phyloP scores from a whole-genome alignment of 2,113 vertebrate genomes.

The Apodemus sylvaticus region DNA sequence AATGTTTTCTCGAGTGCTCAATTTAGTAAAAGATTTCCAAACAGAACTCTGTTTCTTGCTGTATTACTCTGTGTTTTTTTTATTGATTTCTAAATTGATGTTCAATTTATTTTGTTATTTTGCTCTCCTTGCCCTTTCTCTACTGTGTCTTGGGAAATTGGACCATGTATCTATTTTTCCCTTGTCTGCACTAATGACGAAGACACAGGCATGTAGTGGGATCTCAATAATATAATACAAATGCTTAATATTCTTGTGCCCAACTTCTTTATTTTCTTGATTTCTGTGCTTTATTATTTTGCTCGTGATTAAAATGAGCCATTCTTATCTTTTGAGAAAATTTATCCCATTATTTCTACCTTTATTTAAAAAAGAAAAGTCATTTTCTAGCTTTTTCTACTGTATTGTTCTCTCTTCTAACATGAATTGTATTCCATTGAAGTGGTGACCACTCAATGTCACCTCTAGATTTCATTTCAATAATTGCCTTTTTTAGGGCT shows the following conservation, averaged over 20 bases:
- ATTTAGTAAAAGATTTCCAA: neutral
- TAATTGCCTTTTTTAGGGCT: neutral
- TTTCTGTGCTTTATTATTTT: neutral
- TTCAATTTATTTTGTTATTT: neutral
- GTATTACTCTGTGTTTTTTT: neutral
- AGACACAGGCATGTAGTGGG: neutral
- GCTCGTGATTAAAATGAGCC: neutral
- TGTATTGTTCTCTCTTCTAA: neutral
- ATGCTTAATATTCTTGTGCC: neutral
- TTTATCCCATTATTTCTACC: neutral
- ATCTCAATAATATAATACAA: neutral
- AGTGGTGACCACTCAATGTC: neutral
- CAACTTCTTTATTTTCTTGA: neutral
- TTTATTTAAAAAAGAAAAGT: neutral
- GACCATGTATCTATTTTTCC: neutral
- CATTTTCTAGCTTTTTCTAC: neutral
- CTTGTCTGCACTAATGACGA: neutral
- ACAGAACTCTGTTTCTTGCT: neutral
- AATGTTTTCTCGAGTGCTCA: neutral
- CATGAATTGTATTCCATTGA: neutral
- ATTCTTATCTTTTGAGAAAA: neutral
- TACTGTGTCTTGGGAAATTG: neutral
- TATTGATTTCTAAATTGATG: neutral
- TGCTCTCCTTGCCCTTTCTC: neutral
- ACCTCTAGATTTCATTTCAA: neutral